Percentiles rank a stretch among this genome's conserved stretches.
Evolutionary conservation across 1,140 invertebrate genomes (phyloP).

Genomic region (Samia ricini): DNA sequence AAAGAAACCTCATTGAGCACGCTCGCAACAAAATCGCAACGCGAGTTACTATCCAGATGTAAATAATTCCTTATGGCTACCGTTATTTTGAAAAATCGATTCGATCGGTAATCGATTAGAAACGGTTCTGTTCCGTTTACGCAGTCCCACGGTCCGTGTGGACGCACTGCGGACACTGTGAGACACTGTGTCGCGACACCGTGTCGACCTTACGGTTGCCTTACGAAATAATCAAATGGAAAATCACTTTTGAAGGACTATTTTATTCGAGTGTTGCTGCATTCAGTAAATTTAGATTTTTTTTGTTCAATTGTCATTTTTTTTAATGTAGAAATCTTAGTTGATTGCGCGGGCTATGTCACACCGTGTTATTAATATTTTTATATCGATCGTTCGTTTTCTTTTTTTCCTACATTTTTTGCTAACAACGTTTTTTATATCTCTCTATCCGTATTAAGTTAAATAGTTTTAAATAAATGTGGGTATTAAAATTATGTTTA

Average conservation of each 20-base stretch:
- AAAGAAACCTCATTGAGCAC: constrained; percentile 66
- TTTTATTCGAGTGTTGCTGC: neutral
- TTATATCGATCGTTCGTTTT: neutral
- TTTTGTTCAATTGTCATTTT: neutral
- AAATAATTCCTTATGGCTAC: constrained; percentile 61
- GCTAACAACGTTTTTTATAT: neutral
- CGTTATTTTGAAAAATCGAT: constrained; percentile 74
- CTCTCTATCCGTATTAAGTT: neutral
- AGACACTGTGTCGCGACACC: constrained; percentile 35
- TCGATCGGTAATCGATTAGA: constrained; percentile 64
- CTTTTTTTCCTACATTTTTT: neutral
- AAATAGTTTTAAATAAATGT: neutral
- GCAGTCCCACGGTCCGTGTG: constrained; percentile 63
- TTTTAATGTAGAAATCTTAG: neutral
- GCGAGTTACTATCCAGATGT: constrained; percentile 60
- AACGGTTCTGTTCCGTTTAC: constrained; percentile 64
- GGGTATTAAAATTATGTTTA: neutral
- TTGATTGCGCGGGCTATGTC: neutral
- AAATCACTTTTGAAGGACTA: neutral
- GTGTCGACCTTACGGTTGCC: constrained; percentile 23
- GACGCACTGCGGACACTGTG: constrained; percentile 20
- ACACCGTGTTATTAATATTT: neutral
- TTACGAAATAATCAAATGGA: constrained; percentile 48
- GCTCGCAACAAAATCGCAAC: constrained; percentile 66
- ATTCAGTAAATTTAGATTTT: neutral